Conservation (phyloP, 64 coral and sea anemone species). For the Montipora capricornis region DNA sequence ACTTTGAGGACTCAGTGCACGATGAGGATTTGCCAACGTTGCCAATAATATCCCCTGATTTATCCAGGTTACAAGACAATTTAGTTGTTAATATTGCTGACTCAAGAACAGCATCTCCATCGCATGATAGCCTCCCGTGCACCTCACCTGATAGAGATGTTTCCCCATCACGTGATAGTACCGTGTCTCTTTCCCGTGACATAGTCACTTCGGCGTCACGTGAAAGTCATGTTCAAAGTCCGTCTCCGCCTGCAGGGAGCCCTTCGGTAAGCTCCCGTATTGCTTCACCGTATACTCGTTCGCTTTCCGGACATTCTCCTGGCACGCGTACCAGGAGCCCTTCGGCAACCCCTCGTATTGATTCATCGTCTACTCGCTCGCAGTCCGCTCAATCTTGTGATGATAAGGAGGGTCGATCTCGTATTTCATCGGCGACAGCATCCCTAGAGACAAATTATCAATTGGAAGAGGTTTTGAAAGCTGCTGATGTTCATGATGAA, state of each 20-base stretch:
- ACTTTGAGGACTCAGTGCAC: background rate
- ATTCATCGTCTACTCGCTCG: constrained; percentile 17
- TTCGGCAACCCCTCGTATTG: constrained; percentile 3
- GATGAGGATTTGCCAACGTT: constrained; percentile 8
- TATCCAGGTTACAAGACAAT: background rate
- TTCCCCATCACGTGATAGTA: background rate
- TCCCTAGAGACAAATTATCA: background rate
- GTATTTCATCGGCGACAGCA: background rate
- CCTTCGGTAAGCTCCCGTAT: constrained; percentile 6
- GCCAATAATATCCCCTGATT: background rate
- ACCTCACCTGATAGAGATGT: background rate
- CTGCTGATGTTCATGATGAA: background rate
- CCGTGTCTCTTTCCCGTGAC: background rate
- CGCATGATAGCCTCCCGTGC: background rate
- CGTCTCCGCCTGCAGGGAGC: background rate
- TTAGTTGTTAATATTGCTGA: background rate
- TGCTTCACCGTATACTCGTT: background rate
- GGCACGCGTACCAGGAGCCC: background rate
- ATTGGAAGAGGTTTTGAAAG: background rate
- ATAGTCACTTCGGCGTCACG: background rate
- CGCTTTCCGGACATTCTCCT: too few species aligned
- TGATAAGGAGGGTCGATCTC: background rate
- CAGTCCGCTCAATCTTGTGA: constrained; percentile 27
- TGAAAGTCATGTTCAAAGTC: background rate
- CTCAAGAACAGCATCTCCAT: background rate